phyloP scores from a whole-genome alignment of 2,888 invertebrate genomes.

The Bellardia pandia region DNA sequence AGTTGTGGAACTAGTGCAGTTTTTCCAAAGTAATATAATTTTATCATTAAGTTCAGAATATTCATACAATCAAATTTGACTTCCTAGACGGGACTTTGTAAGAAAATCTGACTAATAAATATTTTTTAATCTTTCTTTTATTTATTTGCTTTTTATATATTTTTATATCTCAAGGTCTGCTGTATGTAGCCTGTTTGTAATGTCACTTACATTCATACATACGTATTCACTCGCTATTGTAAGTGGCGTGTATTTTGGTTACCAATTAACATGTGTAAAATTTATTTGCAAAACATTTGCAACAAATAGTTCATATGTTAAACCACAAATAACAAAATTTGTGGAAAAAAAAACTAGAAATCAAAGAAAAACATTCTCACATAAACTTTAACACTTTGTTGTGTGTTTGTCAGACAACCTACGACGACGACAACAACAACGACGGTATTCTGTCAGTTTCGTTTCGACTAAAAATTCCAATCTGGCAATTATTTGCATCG shows the following conservation, averaged over 20 bases:
- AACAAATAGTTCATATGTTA: constrained; percentile 60
- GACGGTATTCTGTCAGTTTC: not conserved
- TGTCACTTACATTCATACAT: not conserved
- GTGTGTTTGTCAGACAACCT: constrained; percentile 19
- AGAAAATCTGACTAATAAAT: too few relatives aligned
- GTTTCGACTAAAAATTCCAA: constrained; percentile 56
- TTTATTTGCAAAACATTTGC: constrained; percentile 60
- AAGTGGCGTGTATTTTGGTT: not conserved
- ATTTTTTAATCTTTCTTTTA: too few relatives aligned
- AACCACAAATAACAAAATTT: constrained; percentile 45
- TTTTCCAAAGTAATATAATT: too few relatives aligned
- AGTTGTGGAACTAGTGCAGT: too few relatives aligned
- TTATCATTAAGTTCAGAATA: too few relatives aligned
- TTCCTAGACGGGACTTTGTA: too few relatives aligned
- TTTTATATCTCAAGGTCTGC: too few relatives aligned
- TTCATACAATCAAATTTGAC: too few relatives aligned
- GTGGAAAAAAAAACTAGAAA: not conserved
- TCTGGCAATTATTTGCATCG: constrained; percentile 66
- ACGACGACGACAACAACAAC: not conserved
- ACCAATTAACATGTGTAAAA: constrained; percentile 59
- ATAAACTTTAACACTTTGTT: constrained; percentile 37
- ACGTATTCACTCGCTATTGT: too few relatives aligned
- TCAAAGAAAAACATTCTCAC: constrained; percentile 24
- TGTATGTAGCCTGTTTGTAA: too few relatives aligned
- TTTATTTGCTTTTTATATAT: too few relatives aligned